phyloP scores from a whole-genome alignment of 1,140 invertebrate genomes.

The Rhagoletis zephyria region DNA sequence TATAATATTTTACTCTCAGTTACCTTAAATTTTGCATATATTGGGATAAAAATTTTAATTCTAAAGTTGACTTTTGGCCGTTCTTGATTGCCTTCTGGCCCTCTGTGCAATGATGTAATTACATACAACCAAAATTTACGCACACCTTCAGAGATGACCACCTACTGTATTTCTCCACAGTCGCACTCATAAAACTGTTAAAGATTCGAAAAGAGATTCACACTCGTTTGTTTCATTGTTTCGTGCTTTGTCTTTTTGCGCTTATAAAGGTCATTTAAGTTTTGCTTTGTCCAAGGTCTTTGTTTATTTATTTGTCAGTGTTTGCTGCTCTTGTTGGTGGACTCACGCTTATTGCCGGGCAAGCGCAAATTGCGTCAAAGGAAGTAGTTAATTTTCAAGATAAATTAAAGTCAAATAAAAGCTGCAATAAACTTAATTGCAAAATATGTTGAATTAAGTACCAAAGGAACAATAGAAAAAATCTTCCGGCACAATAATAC shows the following conservation, averaged over 20 bases:
- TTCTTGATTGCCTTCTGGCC: no score
- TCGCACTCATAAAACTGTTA: not conserved
- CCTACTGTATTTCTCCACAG: not conserved
- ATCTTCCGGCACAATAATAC: not conserved
- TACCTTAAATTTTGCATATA: no score
- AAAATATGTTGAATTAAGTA: constrained; percentile 45
- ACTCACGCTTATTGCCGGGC: not conserved
- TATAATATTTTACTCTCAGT: no score
- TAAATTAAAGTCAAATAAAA: constrained; percentile 51
- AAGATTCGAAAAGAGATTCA: not conserved
- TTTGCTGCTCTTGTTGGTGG: not conserved
- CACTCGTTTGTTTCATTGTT: not conserved
- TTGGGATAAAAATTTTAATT: no score
- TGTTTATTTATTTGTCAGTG: constrained; percentile 15
- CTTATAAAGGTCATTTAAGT: constrained; percentile 18
- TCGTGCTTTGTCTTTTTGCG: not conserved
- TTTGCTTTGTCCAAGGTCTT: constrained; percentile 12
- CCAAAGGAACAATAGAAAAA: not conserved
- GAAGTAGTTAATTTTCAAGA: constrained; percentile 40
- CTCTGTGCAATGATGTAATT: no score
- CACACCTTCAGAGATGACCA: not conserved
- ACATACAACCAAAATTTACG: constrained; percentile 8
- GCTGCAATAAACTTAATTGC: constrained; percentile 48
- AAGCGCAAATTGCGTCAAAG: not conserved
- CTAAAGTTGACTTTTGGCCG: no score